Conservation (phyloP, 2,113 vertebrate genomes). For the Manacus vitellinus region DNA sequence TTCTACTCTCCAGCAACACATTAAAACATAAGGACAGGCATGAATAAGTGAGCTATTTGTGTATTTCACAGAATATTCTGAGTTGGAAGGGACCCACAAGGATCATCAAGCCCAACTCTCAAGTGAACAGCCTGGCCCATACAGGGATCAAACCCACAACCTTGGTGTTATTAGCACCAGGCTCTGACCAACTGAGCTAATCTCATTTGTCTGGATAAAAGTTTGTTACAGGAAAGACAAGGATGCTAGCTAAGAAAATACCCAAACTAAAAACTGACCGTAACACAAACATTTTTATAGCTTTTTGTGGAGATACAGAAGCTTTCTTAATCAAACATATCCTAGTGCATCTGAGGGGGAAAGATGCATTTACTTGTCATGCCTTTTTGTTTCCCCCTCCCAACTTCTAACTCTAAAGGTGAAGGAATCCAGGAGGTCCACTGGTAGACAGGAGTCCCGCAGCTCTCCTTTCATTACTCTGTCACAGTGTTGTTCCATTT, state of each 20-base stretch:
- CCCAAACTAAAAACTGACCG: not conserved
- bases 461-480: not conserved
- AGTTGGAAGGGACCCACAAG: not conserved
- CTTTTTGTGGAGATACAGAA: not conserved
- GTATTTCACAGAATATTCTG: not conserved
- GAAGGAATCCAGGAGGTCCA: not conserved
- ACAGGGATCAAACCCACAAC: not conserved
- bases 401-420: not conserved
- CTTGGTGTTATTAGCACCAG: not conserved
- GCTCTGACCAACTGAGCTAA: not conserved
- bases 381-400: rapidly evolving
- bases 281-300: not conserved
- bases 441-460: rapidly evolving
- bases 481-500: not conserved
- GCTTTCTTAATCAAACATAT: not conserved
- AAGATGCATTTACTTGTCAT: not conserved
- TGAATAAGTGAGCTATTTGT: not conserved
- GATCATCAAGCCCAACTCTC: not conserved
- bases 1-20: not conserved
- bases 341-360: not conserved
- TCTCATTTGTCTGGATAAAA: not conserved
- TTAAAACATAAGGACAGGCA: not conserved
- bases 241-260: not conserved
- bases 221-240: not conserved
- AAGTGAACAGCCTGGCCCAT: not conserved